A percentile compares a stretch with the other conserved stretches of the same genome.
Conservation (phyloP, 2,797 vertebrate genomes). For the Otolemur crassicaudatus region DNA sequence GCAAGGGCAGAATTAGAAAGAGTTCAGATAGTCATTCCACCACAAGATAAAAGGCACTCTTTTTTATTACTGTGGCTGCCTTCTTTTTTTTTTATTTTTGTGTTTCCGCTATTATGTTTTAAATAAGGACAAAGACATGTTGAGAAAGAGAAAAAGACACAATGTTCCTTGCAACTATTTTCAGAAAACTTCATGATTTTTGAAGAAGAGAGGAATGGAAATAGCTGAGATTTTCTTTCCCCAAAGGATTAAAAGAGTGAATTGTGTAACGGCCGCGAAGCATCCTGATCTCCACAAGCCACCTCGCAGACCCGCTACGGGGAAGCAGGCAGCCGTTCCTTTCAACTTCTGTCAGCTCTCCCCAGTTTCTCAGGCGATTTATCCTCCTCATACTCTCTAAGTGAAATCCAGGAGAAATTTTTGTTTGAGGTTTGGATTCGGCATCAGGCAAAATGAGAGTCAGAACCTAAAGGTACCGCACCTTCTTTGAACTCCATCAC, state of each 20-base stretch:
- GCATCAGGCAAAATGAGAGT: not conserved
- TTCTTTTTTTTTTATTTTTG: not conserved
- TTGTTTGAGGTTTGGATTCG: conserved; percentile 24
- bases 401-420: conserved; percentile 29
- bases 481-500: not conserved
- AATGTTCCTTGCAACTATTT: conserved; percentile 66
- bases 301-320: not conserved
- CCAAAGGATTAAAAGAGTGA: conserved; percentile 41
- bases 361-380: not conserved
- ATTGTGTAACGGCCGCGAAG: not conserved
- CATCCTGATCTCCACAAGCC: not conserved
- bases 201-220: conserved; percentile 61
- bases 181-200: conserved; percentile 58
- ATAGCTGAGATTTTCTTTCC: conserved; percentile 46
- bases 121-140: conserved; percentile 53
- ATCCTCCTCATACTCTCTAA: not conserved
- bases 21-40: not conserved
- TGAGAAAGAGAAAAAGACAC: conserved; percentile 44
- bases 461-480: not conserved
- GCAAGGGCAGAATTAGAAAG: not conserved
- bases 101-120: conserved; percentile 25
- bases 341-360: conserved; percentile 36
- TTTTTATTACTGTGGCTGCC: not conserved
- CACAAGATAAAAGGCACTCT: not conserved
- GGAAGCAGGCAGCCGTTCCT: conserved; percentile 36